phyloP scores from a whole-genome alignment of 1,140 invertebrate species.

The Drosophila repletoides region DNA sequence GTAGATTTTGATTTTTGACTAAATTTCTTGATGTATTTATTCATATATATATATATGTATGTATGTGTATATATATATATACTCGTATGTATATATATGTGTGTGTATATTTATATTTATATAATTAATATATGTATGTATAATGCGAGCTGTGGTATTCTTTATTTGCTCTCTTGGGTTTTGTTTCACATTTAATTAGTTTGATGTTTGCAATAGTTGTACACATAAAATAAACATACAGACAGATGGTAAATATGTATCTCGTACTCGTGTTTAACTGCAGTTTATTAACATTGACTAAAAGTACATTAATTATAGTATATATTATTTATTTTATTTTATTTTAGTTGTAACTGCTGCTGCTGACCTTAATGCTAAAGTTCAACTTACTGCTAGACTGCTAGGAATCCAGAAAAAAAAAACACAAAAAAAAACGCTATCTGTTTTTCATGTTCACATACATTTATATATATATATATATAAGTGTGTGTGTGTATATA shows the following conservation, averaged over 20 bases:
- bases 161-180: constrained; percentile 33
- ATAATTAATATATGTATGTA: constrained; percentile 33
- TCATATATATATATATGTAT: constrained; percentile 31
- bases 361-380: constrained; percentile 53
- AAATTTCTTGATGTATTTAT: constrained; percentile 76
- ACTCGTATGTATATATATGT: constrained; percentile 27
- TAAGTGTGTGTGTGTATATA: too few relatives aligned
- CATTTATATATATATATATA: constrained; percentile 14
- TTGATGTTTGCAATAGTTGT: constrained; percentile 39
- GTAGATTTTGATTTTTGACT: constrained; percentile 64
- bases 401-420: constrained; percentile 64
- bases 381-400: constrained; percentile 61
- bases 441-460: constrained; percentile 17
- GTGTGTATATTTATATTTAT: constrained; percentile 21
- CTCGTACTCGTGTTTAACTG: constrained; percentile 13
- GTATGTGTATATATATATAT: constrained; percentile 17
- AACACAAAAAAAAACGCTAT: too few relatives aligned
- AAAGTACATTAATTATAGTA: constrained; percentile 44
- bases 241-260: constrained; percentile 4
- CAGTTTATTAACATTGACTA: constrained; percentile 45
- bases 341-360: too few relatives aligned
- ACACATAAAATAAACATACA: constrained; percentile 11
- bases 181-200: constrained; percentile 55
- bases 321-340: constrained; percentile 33
- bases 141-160: constrained; percentile 57